phyloP scores from a whole-genome alignment of 2,113 vertebrate genomes.

The Scomber japonicus region DNA sequence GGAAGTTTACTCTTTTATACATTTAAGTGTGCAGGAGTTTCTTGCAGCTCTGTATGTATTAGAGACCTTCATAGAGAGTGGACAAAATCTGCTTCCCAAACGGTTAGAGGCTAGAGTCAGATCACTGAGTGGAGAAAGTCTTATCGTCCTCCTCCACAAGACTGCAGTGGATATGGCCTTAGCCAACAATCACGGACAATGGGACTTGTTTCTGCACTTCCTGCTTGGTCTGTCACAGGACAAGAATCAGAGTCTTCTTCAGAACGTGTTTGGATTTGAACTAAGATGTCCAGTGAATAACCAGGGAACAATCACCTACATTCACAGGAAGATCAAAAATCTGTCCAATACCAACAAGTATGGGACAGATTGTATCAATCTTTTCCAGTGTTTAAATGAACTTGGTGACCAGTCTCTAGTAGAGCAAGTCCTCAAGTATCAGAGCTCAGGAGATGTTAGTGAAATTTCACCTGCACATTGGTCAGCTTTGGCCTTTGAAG shows the following conservation, averaged over 20 bases:
- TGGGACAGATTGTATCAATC: constrained; percentile 18
- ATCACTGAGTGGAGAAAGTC: neutral
- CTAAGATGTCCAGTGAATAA: neutral
- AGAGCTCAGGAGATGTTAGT: constrained; percentile 25
- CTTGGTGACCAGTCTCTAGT: constrained; percentile 49
- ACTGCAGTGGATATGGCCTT: constrained; percentile 1
- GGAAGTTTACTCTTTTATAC: constrained; percentile 38
- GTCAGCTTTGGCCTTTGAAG: constrained; percentile 45
- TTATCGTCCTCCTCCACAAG: constrained; percentile 8
- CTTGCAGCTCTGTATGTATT: constrained; percentile 54
- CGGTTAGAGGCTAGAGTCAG: neutral
- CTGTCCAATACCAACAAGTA: neutral
- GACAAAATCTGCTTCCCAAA: constrained; percentile 1
- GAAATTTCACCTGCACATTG: constrained; percentile 40
- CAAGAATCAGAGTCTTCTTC: constrained; percentile 30
- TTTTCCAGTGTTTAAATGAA: constrained; percentile 50
- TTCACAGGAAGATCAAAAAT: constrained; percentile 29
- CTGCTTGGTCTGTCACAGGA: constrained; percentile 40
- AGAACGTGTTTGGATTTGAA: neutral
- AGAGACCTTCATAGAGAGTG: constrained; percentile 2
- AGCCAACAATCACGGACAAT: neutral
- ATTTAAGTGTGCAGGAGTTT: constrained; percentile 54
- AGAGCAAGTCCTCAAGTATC: constrained; percentile 32
- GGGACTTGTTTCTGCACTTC: constrained; percentile 55
- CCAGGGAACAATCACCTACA: constrained; percentile 9